Evolutionary conservation across 2,113 vertebrate species (phyloP), one percentile per base, ranked within the genome.

Genomic region (Phyllopteryx taeniolatus): DNA sequence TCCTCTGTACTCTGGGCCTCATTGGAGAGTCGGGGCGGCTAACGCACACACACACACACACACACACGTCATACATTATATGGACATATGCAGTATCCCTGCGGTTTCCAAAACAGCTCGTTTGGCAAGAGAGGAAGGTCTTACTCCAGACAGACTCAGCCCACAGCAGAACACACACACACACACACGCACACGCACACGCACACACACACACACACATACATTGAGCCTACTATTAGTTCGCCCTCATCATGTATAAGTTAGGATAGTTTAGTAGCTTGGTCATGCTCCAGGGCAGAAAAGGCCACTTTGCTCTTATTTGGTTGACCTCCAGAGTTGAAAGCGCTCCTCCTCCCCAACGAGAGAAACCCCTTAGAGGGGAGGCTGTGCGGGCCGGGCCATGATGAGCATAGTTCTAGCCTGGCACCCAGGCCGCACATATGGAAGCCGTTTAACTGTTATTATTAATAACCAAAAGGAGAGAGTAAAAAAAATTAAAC

Each of bases 371-470:
- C 68, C 73, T 71, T 57, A 69, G 79, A 65, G 72, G 76, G 69
- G 70, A 79, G 76, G 60, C 59, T 66, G 67, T 11, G 72, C 47
- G 62, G 79, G 70, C 85, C 67, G 56, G 77, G 68, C 82, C 78
- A 74, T 80, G 84, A 87, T 80, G 90, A 89, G 88, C 85, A 89
- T 76, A 87, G 85, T 76, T 82, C 83, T 85, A 87, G 85, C 85
- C 87, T 89, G 85, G 88, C 81, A 82, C 88, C 78, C 87, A 87
- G 89, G 81, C 85, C 74, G 76, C 81, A 87, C 92, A 93, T 92
- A 91, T 93, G 92, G 92, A 92, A 93, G 79, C 83, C 67, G 90
- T 93, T 92, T 91, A 84, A 84, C 81, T 91, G 90, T 91, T 93
- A 91, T 92, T 93, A 92, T 90, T 92, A 93, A 92, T 90, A 92